Conservation (phyloP, 2,888 invertebrate species). For the Argyra leucocephala region DNA sequence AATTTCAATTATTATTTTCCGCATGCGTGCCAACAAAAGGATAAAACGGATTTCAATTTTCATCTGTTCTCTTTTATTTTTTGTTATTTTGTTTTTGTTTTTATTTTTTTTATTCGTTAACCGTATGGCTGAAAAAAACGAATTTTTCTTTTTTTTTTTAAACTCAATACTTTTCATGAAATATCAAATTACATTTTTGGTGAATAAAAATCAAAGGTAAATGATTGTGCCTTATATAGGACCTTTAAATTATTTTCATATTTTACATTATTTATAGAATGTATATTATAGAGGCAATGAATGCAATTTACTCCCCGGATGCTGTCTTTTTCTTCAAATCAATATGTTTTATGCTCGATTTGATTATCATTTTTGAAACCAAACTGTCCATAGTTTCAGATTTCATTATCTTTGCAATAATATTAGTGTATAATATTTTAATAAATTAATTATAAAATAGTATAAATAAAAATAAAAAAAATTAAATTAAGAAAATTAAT, state of each 20-base stretch:
- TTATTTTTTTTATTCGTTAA: not conserved
- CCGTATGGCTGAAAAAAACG: too few species aligned
- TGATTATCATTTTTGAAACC: not conserved
- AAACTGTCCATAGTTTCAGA: not conserved
- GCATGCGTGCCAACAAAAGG: not conserved
- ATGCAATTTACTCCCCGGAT: not conserved
- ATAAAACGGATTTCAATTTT: not conserved
- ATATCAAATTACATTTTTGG: not conserved
- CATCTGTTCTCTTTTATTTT: not conserved
- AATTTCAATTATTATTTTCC: not conserved
- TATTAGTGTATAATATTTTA: too few species aligned
- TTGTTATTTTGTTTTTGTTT: constrained; percentile 18
- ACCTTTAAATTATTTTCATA: too few species aligned
- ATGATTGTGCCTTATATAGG: too few species aligned
- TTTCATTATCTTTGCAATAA: not conserved
- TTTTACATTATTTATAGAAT: too few species aligned
- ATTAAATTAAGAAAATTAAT: too few species aligned
- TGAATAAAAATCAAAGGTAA: too few species aligned
- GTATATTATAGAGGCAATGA: too few species aligned
- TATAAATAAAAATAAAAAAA: too few species aligned
- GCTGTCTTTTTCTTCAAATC: not conserved
- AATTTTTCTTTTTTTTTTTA: too few species aligned
- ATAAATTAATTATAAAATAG: too few species aligned
- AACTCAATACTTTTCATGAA: too few species aligned
- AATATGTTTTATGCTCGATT: constrained; percentile 3